Conservation (phyloP, 2,113 vertebrate genomes). For the Notiomystis cincta region DNA sequence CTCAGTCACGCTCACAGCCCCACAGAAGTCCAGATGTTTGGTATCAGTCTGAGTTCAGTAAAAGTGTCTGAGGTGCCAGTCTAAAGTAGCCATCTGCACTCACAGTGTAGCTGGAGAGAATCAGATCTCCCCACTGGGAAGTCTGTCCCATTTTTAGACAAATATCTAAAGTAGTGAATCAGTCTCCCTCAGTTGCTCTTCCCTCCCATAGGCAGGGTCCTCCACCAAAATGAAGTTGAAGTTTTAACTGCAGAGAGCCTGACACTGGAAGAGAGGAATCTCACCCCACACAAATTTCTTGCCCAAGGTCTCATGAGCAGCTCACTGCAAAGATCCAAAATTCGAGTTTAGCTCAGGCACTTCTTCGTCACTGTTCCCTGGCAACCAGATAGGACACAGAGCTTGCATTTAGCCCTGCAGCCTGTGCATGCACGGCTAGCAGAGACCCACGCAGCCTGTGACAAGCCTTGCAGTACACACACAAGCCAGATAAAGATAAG, state of each 20-base stretch:
- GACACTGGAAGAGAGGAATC: neutral
- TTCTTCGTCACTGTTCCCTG: neutral
- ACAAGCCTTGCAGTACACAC: neutral
- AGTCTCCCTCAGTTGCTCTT: neutral
- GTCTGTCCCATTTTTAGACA: neutral
- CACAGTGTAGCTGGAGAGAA: neutral
- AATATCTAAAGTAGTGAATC: neutral
- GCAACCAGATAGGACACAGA: constrained; percentile 1
- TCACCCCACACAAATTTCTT: neutral
- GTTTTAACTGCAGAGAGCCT: neutral
- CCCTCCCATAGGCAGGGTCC: neutral
- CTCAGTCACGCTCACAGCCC: neutral
- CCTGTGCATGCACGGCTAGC: neutral
- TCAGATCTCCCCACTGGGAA: neutral
- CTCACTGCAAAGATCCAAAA: neutral
- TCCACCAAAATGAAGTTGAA: neutral
- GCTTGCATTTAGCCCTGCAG: neutral
- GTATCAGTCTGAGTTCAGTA: neutral
- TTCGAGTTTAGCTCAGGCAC: neutral
- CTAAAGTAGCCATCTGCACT: neutral
- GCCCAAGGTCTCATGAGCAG: neutral
- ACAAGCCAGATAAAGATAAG: neutral
- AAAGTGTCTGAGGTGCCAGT: neutral
- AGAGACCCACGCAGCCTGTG: neutral
- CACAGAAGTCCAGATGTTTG: neutral